These are phyloP conservation scores for Penaeus vannamei DNA, from an alignment of 1,140 invertebrate genomes.

Conservation along the genomic window DNA sequence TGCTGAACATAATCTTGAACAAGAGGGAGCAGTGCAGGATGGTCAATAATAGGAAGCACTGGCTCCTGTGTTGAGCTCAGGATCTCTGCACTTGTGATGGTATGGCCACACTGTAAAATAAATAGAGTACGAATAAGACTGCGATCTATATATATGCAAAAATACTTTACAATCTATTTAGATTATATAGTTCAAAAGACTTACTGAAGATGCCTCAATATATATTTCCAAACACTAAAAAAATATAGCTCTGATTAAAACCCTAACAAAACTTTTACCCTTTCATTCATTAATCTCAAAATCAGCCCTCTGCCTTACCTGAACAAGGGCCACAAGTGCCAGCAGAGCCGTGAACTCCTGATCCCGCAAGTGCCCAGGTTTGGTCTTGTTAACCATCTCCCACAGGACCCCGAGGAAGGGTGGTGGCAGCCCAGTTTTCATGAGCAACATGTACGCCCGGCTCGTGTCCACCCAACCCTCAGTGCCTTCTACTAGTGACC, in stretches of 20 bases:
- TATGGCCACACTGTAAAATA: conserved; percentile 32
- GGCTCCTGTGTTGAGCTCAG: conserved; percentile 35
- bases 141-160: not conserved
- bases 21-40: conserved; percentile 54
- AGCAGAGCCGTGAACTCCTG: conserved; percentile 78
- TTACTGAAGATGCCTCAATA: no score
- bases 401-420: conserved; percentile 78
- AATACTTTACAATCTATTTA: not conserved
- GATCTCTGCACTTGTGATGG: conserved; percentile 29
- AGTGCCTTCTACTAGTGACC: conserved; percentile 72
- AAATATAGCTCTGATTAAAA: no score
- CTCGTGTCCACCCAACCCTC: conserved; percentile 76
- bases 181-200: not conserved
- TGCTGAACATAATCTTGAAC: conserved; percentile 54
- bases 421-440: conserved; percentile 77
- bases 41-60: conserved; percentile 53
- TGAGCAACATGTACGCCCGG: conserved; percentile 77
- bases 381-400: conserved; percentile 77
- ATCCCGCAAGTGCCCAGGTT: conserved; percentile 77
- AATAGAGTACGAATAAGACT: not conserved
- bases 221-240: not conserved
- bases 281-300: not conserved
- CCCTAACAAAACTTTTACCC: not conserved
- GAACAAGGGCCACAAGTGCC: conserved; percentile 78
- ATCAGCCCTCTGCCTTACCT: conserved; percentile 71